Evolutionary conservation across 1,140 invertebrate genomes (phyloP).

Genomic region (Frieseomelitta varia): DNA sequence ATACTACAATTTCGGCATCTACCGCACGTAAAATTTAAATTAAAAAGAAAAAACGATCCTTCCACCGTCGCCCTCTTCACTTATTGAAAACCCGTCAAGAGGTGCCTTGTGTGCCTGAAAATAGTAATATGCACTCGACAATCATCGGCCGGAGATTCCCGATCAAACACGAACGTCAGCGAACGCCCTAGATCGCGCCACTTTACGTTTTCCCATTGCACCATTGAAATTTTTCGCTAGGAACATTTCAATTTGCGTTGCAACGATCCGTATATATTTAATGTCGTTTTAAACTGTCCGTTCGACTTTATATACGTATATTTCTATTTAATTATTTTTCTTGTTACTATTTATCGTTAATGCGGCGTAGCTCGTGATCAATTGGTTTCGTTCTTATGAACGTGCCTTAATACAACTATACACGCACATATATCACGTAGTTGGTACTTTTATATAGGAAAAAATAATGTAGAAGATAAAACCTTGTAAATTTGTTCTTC

Average conservation of each 20-base stretch:
- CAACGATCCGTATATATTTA: neutral
- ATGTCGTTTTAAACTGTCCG: neutral
- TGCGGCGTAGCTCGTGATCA: neutral
- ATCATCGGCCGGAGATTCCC: conserved; percentile 70
- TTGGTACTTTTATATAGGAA: neutral
- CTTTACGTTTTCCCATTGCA: conserved; percentile 31
- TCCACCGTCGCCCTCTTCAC: conserved; percentile 72
- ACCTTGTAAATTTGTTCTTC: neutral
- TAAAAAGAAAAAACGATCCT: conserved; percentile 63
- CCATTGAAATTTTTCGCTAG: conserved; percentile 1
- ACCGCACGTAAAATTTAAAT: conserved; percentile 54
- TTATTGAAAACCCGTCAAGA: conserved; percentile 77
- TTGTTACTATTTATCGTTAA: neutral
- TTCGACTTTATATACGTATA: neutral
- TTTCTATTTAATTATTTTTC: neutral
- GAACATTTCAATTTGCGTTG: neutral
- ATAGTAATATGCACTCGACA: conserved; percentile 76
- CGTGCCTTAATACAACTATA: neutral
- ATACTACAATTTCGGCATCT: conserved; percentile 57
- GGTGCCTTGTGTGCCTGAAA: conserved; percentile 77
- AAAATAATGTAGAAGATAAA: neutral
- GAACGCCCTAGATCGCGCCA: conserved; percentile 60
- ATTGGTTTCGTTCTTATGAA: conserved; percentile 3
- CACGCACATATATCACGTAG: too few relatives aligned
- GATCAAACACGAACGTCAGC: conserved; percentile 57